Evolutionary conservation across 2,888 invertebrate genomes (phyloP), one percentile per base, ranked within the genome.

Genomic region (Hirtodrosophila alboralis): DNA sequence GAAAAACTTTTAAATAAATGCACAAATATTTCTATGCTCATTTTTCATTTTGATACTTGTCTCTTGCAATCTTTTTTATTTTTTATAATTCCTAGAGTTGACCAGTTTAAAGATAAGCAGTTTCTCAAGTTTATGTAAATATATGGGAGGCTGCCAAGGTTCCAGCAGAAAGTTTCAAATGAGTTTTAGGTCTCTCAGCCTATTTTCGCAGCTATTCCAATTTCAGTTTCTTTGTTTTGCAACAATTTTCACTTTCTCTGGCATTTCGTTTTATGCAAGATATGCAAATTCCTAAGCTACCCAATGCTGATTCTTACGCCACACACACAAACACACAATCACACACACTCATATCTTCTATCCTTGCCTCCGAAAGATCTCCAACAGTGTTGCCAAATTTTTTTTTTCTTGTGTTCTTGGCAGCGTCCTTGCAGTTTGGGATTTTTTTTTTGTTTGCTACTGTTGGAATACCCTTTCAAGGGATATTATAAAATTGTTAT

Each of bases 161-260:
- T 47, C 10, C n/a, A 5, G 37, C 27, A 27, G 4, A 36, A 37
- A 47, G 26, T 48, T 65, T 49, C 16, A 43, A 73, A 52, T 41
- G 52, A 73, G 61, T 61, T 67, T 67, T 47, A 10, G 38, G 14
- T 21, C 12, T 14, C 31, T 23, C 23, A 12, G 48, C 27, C 47
- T 31, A 47, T 51, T 33, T 36, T 43, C 33, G 36, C 38, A 68
- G 69, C 45, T 54, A 57, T 70, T 68, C 69, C 62, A 70, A 74
- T 70, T 73, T 56, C 44, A 52, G 68, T 73, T 48, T 53, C 56
- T 53, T 74, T 57, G 56, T 68, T 57, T 66, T 57, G 69, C 62
- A 57, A 74, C 74, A 74, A 74, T 74, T 74, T 62, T 70, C 75
- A 70, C 70, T 74, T 70, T 70, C 69, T 34, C 45, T 57, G 70